phyloP scores from a whole-genome alignment of 2,888 invertebrate genomes.

The Rhagonycha fulva region DNA sequence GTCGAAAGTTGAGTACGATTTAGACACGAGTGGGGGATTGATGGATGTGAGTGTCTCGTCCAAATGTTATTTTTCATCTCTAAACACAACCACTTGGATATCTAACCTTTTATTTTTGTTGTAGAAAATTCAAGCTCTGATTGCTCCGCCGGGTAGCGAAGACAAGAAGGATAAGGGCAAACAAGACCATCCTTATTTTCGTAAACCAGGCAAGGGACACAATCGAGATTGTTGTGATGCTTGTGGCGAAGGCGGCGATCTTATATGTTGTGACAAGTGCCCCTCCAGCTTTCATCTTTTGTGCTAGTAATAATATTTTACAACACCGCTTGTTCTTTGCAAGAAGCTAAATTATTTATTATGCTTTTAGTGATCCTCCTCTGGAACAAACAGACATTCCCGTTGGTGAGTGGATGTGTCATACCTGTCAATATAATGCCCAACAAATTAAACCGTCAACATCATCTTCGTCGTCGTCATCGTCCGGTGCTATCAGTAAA shows the following conservation, averaged over 20 bases:
- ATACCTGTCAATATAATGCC: slow-evolving; percentile 68
- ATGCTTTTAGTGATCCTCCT: slow-evolving; percentile 81
- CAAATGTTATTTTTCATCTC: not conserved
- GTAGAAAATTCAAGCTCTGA: slow-evolving; percentile 86
- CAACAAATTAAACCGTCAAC: slow-evolving; percentile 50
- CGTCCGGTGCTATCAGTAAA: slow-evolving; percentile 38
- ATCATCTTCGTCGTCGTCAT: slow-evolving; percentile 36
- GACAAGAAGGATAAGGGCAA: slow-evolving; percentile 63
- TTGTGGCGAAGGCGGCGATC: slow-evolving; percentile 91
- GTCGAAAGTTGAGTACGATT: slow-evolving; percentile 73
- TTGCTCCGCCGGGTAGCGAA: slow-evolving; percentile 85
- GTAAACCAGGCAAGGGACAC: slow-evolving; percentile 84
- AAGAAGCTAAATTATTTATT: not conserved
- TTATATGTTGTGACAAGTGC: slow-evolving; percentile 95
- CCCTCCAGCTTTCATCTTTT: slow-evolving; percentile 94
- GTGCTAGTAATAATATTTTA: slow-evolving; percentile 85
- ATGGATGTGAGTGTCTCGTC: slow-evolving; percentile 77
- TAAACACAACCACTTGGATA: not conserved
- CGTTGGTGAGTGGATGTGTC: slow-evolving; percentile 89
- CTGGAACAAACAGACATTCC: slow-evolving; percentile 88
- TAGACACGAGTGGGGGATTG: slow-evolving; percentile 78
- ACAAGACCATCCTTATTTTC: slow-evolving; percentile 78
- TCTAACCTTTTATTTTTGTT: slow-evolving; percentile 40
- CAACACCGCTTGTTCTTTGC: not conserved
- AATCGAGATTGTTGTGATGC: slow-evolving; percentile 94